phyloP scores from a whole-genome alignment of 2,797 vertebrate genomes.

The Xiphorhynchus erythropygius region DNA sequence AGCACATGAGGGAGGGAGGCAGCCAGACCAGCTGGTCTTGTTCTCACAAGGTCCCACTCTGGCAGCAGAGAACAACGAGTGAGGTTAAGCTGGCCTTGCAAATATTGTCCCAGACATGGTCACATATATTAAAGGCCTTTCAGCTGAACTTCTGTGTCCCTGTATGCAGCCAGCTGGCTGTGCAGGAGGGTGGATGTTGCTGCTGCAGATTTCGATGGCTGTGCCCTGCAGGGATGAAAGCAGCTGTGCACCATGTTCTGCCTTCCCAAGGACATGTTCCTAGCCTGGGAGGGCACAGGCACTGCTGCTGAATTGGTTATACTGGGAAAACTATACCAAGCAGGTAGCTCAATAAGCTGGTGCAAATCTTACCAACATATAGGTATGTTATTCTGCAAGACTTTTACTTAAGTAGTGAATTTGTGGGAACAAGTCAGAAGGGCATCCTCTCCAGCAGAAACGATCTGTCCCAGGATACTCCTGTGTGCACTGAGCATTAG shows the following conservation, averaged over 20 bases:
- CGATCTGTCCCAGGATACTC: not conserved
- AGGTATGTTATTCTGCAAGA: not conserved
- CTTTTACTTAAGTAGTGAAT: not conserved
- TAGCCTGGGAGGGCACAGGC: not conserved
- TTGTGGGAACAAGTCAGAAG: not conserved
- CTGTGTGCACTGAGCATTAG: rapidly evolving
- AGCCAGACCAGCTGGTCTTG: not conserved
- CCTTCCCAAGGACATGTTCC: rapidly evolving
- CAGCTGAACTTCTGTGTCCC: not conserved
- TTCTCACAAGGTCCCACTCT: not conserved
- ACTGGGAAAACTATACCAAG: not conserved
- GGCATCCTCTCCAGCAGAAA: not conserved
- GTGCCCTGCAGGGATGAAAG: not conserved
- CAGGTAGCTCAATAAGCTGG: not conserved
- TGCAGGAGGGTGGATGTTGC: not conserved
- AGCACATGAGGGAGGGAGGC: not conserved
- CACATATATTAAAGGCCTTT: not conserved
- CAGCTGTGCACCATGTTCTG: not conserved
- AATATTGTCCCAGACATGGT: not conserved
- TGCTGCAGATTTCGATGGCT: not conserved
- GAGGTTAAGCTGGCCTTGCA: not conserved
- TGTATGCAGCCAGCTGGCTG: not conserved
- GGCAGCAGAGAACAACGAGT: not conserved
- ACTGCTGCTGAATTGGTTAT: not conserved
- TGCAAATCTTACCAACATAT: not conserved